Evolutionary conservation across 1,140 invertebrate species (phyloP).

Genomic region (Temnothorax curvispinosus): DNA sequence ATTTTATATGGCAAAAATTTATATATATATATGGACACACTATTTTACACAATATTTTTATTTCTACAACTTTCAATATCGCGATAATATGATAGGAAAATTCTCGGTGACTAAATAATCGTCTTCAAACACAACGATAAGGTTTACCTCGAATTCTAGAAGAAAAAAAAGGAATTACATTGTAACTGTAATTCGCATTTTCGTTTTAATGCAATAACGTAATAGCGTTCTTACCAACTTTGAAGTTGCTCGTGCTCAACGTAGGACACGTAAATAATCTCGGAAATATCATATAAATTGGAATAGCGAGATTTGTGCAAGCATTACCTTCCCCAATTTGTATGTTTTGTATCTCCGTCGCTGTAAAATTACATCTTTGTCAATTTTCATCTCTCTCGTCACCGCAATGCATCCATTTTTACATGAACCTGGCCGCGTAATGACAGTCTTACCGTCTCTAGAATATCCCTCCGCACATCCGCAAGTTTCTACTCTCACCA

Average conservation of each 20-base stretch:
- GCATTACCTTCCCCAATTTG: conserved; percentile 98
- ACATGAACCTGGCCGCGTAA: not conserved
- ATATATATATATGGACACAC: conserved; percentile 35
- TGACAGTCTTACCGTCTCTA: conserved; percentile 91
- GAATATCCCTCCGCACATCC: conserved; percentile 98
- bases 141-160: conserved; percentile 98
- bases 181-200: conserved; percentile 5
- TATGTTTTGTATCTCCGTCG: conserved; percentile 99
- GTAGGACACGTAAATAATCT: conserved; percentile 98
- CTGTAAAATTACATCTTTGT: conserved; percentile 85
- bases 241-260: conserved; percentile 96
- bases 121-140: conserved; percentile 97
- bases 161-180: conserved; percentile 72
- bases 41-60: conserved; percentile 61
- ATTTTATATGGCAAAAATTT: conserved; percentile 66
- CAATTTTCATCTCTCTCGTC: not conserved
- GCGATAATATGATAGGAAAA: conserved; percentile 93
- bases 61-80: conserved; percentile 82
- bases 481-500: conserved; percentile 98
- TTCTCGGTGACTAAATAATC: conserved; percentile 98
- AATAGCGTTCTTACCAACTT: conserved; percentile 91
- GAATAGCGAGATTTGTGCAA: conserved; percentile 92
- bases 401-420: not conserved
- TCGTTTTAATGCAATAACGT: not conserved
- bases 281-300: conserved; percentile 98